Base-by-base conservation (phyloP, 2,888 invertebrate species). In the Onchidella celtica region DNA sequence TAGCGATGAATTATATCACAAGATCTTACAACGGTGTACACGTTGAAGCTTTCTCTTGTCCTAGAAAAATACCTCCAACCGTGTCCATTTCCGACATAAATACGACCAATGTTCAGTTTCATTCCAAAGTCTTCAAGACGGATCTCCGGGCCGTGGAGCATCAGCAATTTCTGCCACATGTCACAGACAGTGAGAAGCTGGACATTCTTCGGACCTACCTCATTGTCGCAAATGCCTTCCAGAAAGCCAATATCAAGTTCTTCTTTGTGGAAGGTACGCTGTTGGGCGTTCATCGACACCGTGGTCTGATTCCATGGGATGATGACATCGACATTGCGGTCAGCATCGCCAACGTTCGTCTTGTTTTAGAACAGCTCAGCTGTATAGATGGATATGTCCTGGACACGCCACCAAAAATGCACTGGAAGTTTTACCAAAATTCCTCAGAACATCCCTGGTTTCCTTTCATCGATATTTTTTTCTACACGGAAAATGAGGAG, bases 261-360 rank as follows among this genome's bases (percentile, higher is more conserved):
- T 79, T 80, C 59, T 17, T 80, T 55, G 59, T 65, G n/a, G 83
- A 76, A 4, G 83, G 83, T 21, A 55, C 72, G 0, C 76, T 83
- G 6, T 63, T 83, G 40, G 83, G 83, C n/a, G 72, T 66, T 14
- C 57, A 72, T 55, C 65, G 76, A 2, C 76, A 76, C 32, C 76
- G 24, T 2, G 76, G 76, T 0, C n/a, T 76, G 21, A 29, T 76
- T 4, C 76, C 76, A 3, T 76, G 76, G 76, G 76, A 76, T 55
- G 76, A 76, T 55, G 76, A 76, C 55, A 55, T 76, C 14, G 76
- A 76, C 34, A 76, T 76, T 34, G 76, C 55, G 4, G 55, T 66
- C 47, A 76, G 34, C 27, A n/a, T 76, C 34, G 9, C n/a, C 36
- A 3, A 61, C 17, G 4, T 34, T 2, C 11, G 40, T 24, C 24